Evolutionary conservation across 2,113 vertebrate genomes (phyloP).

Genomic region (Canis aureus): DNA sequence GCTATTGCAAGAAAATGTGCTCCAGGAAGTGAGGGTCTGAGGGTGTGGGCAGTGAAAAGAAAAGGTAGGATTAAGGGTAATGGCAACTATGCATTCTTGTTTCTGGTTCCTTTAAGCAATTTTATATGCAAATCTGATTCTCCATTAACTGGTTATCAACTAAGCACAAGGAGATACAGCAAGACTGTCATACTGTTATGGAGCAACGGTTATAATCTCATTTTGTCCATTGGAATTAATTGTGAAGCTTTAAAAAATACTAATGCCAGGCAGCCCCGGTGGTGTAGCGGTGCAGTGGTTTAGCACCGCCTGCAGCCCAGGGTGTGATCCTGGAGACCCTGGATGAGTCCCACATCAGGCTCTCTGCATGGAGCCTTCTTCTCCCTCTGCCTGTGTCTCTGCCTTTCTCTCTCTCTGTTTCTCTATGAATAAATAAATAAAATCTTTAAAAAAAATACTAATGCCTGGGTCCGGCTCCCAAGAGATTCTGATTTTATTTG

Average conservation of each 20-base stretch:
- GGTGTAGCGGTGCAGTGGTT: too few relatives aligned
- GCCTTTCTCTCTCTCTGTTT: too few relatives aligned
- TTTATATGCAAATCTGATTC: background rate
- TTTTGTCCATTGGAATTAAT: background rate
- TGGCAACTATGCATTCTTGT: background rate
- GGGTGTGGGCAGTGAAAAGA: background rate
- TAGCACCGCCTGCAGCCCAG: too few relatives aligned
- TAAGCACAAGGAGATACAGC: background rate
- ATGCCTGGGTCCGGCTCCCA: background rate
- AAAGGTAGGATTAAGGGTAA: background rate
- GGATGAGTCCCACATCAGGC: too few relatives aligned
- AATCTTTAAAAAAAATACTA: too few relatives aligned
- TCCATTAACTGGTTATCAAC: background rate
- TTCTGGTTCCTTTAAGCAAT: conserved; percentile 13
- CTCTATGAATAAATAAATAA: too few relatives aligned
- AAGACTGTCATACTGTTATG: background rate
- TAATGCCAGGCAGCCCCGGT: background rate
- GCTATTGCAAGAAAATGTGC: background rate
- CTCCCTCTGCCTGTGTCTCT: too few relatives aligned
- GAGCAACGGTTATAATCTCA: background rate
- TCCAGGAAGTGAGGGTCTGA: background rate
- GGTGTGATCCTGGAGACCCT: too few relatives aligned
- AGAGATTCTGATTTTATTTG: conserved; percentile 23
- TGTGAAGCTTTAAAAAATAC: background rate
- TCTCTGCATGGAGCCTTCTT: too few relatives aligned